Base-by-base conservation (phyloP, 2,888 invertebrate species). In the Polyommatus icarus region DNA sequence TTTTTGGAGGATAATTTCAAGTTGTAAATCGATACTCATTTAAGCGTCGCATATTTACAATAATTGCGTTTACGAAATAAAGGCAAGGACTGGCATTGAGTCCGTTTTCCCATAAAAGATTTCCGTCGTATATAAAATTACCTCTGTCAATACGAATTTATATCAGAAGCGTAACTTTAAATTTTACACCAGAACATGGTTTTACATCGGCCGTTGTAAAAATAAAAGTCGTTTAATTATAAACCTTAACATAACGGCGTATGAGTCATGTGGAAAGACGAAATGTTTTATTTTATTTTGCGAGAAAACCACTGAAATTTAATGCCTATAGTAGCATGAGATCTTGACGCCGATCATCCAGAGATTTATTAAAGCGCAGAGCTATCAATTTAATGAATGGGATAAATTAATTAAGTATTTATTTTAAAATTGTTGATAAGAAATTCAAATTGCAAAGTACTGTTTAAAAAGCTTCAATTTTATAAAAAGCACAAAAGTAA, bases 301-400 rank as follows among this genome's bases (percentile, higher is more conserved):
- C 77, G 61, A 78, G 77, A 82, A 86, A 88, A 90, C 90, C 90
- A 79, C 90, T 89, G 90, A 89, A 90, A 90, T 83, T 84, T 80
- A 86, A 90, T 83, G 84, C 87, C 83, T 82, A 81, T 78, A 77
- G 79, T 77, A 78, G 81, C 80, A 81, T 80, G 81, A 79, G 81
- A 83, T 80, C 81, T 75, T 75, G 54, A 75, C 75, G 29, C 54
- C 18, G 75, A 75, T 32, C 75, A 54, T 54, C 46, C 29, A 54
- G 46, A 75, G 54, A 75, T 75, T 73, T 18, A 75, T 75, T 50
- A 18, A 50, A 29, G 75, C 29, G 18, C 29, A 75, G 50, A 24
- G 54, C 29, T 29, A 50, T 40, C 40, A 72, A 32, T 71, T 73
- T 46, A 40, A 24, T 36, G 46, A 73, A 46, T 50, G 46, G 46